Evolutionary conservation across 1,140 invertebrate species (phyloP).

Genomic region (Tribolium castaneum): DNA sequence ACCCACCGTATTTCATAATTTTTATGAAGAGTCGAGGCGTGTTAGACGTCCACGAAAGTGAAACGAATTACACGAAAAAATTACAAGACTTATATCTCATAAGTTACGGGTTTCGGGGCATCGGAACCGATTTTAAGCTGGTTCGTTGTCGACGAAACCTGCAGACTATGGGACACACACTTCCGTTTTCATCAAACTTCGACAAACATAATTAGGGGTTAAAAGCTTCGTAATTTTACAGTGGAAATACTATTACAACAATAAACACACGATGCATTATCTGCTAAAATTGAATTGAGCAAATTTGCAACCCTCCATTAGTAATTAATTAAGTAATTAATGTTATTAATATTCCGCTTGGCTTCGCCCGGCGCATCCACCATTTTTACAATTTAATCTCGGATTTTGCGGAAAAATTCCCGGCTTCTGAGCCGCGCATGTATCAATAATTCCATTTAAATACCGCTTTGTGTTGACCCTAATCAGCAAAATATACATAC

Average conservation of each 20-base stretch:
- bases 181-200: neutral
- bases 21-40: constrained; percentile 10
- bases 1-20: constrained; percentile 30
- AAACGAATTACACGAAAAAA: constrained; percentile 24
- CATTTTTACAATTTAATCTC: neutral
- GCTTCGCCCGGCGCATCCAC: neutral
- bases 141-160: constrained; percentile 94
- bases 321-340: constrained; percentile 23
- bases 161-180: constrained; percentile 74
- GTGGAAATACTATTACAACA: constrained; percentile 17
- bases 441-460: neutral
- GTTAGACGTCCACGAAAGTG: constrained; percentile 7
- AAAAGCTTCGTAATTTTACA: constrained; percentile 10
- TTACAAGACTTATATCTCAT: constrained; percentile 58
- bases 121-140: constrained; percentile 77
- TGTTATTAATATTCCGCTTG: neutral
- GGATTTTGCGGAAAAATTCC: neutral
- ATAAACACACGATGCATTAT: constrained; percentile 25
- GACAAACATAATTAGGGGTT: constrained; percentile 10
- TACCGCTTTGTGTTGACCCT: neutral
- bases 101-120: constrained; percentile 84
- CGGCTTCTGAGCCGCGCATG: neutral
- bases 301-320: neutral
- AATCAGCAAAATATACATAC: too few species aligned
- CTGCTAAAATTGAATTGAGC: constrained; percentile 3